Percentiles rank a stretch among this genome's conserved stretches.
Conservation (phyloP, 2,888 invertebrate genomes). For the Diarsia mendica region DNA sequence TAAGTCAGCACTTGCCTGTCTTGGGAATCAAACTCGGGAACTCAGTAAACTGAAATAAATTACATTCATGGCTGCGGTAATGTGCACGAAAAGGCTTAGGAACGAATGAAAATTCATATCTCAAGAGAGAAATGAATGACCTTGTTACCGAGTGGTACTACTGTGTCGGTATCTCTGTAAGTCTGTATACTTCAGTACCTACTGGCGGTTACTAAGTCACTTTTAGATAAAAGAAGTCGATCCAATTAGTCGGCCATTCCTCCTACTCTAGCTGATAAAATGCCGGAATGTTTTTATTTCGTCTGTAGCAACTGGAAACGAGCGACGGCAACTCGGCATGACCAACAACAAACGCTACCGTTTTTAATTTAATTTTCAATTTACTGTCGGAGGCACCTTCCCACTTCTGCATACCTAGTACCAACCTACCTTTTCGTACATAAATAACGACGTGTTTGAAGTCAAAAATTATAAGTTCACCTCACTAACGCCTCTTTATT, state of each 20-base stretch:
- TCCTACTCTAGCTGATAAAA: slow-evolving; percentile 69
- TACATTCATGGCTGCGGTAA: slow-evolving; percentile 40
- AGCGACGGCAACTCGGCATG: slow-evolving; percentile 65
- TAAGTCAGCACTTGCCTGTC: slow-evolving; percentile 33
- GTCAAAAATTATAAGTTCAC: slow-evolving; percentile 65
- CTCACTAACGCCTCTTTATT: slow-evolving; percentile 61
- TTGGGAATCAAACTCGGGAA: slow-evolving; percentile 45
- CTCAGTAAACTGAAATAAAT: slow-evolving; percentile 48
- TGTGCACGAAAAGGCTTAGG: slow-evolving; percentile 30
- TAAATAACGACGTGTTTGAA: slow-evolving; percentile 67
- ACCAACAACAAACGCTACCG: slow-evolving; percentile 68
- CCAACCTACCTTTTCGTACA: slow-evolving; percentile 56
- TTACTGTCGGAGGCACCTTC: slow-evolving; percentile 63
- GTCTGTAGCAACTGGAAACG: slow-evolving; percentile 64
- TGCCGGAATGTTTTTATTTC: slow-evolving; percentile 72
- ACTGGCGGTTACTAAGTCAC: slow-evolving; percentile 32
- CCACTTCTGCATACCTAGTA: slow-evolving; percentile 61
- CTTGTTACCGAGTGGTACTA: slow-evolving; percentile 35
- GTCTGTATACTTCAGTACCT: slow-evolving; percentile 13
- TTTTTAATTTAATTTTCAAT: slow-evolving; percentile 78
- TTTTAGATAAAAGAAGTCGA: slow-evolving; percentile 67
- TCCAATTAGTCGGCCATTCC: slow-evolving; percentile 70
- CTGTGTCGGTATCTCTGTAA: slow-evolving; percentile 22
- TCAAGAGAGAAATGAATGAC: slow-evolving; percentile 56
- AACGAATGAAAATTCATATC: slow-evolving; percentile 59